These are phyloP conservation scores for Actenoides hombroni DNA, from an alignment of 2,113 vertebrate genomes.

Conservation along the genomic window DNA sequence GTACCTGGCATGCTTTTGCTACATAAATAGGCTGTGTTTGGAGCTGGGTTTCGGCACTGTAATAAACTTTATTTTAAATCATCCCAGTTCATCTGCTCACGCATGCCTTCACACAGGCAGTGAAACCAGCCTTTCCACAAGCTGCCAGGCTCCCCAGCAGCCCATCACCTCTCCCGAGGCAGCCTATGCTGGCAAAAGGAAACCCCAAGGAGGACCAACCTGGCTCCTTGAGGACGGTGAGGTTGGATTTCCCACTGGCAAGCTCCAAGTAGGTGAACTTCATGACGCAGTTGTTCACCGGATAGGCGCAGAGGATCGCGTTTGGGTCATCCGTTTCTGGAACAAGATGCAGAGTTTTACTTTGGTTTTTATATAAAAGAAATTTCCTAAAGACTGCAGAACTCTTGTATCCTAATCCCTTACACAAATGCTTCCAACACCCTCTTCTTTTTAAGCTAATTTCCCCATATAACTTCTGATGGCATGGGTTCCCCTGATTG, in stretches of 20 bases:
- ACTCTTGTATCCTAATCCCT: background rate
- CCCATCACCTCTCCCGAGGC: background rate
- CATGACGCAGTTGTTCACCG: conserved; percentile 92
- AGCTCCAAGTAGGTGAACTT: conserved; percentile 94
- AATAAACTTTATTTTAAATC: background rate
- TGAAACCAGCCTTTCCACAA: background rate
- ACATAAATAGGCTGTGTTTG: background rate
- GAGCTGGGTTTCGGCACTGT: background rate
- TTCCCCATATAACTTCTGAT: background rate
- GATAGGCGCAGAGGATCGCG: conserved; percentile 87
- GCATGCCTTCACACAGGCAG: background rate
- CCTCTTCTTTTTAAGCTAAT: background rate
- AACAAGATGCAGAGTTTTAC: conserved; percentile 9
- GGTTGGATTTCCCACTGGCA: conserved; percentile 86
- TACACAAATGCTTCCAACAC: background rate
- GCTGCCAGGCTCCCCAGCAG: background rate
- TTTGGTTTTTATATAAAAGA: background rate
- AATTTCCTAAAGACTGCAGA: background rate
- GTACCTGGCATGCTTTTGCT: background rate
- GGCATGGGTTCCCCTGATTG: background rate
- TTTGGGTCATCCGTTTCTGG: conserved; percentile 83
- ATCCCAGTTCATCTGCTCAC: background rate
- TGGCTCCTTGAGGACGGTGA: conserved; percentile 90
- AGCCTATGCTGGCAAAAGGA: background rate
- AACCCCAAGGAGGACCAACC: conserved; percentile 71